Evolutionary conservation across 2,113 vertebrate genomes (phyloP).

Genomic region (Glaucomys volans): DNA sequence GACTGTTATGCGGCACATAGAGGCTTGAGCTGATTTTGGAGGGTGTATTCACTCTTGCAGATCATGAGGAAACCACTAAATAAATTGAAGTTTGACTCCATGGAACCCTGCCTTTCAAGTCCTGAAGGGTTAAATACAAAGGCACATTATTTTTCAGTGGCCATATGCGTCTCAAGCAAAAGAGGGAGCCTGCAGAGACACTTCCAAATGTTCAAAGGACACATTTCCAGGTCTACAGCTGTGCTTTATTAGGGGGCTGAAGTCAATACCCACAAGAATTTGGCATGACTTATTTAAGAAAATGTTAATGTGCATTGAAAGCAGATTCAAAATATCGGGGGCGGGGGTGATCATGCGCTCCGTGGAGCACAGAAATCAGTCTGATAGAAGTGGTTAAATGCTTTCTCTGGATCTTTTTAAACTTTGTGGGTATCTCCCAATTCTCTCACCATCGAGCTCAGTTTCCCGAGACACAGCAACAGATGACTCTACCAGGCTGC

Average conservation of each 20-base stretch:
- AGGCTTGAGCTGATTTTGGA: not conserved
- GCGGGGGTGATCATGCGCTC: not conserved
- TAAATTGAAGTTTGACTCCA: not conserved
- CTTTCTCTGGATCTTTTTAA: not conserved
- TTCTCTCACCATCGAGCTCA: not conserved
- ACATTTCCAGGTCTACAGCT: constrained; percentile 72
- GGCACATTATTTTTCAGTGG: constrained; percentile 46
- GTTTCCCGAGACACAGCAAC: not conserved
- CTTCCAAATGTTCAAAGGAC: constrained; percentile 76
- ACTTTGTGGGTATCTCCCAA: not conserved
- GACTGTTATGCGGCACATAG: not conserved
- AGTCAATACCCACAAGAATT: constrained; percentile 65
- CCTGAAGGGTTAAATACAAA: constrained; percentile 63
- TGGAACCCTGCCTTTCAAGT: not conserved
- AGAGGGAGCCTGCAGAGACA: constrained; percentile 55
- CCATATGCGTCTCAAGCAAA: constrained; percentile 72
- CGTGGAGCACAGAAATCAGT: not conserved
- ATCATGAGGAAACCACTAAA: not conserved
- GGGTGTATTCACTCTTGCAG: not conserved
- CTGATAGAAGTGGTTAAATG: not conserved
- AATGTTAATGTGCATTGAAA: constrained; percentile 1
- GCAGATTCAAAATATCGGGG: constrained; percentile 15
- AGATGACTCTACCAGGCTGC: not conserved
- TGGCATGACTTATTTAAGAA: constrained; percentile 60
- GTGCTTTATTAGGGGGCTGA: constrained; percentile 61